Percentiles rank a stretch among this genome's conserved stretches.
These are phyloP conservation scores for Zaprionus africanus DNA, from an alignment of 1,140 invertebrate genomes.

Conservation along the genomic window DNA sequence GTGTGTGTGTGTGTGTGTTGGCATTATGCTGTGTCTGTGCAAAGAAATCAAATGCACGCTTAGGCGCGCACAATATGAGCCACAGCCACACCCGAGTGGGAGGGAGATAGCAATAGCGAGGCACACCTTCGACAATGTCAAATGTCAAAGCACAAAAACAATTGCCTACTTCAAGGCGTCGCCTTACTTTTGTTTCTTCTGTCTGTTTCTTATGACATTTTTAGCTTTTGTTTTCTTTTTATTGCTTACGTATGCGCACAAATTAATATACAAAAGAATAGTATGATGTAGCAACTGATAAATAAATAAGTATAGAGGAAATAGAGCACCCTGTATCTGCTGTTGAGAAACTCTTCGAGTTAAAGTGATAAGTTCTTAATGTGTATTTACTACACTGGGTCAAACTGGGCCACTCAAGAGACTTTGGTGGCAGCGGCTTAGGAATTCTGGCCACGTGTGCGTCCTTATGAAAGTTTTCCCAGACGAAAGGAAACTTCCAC, in stretches of 20 bases:
- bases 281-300: conserved; percentile 3
- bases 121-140: conserved; percentile 42
- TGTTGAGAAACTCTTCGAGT: background rate
- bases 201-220: conserved; percentile 66
- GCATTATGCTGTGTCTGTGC: conserved; percentile 25
- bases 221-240: conserved; percentile 47
- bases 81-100: conserved; percentile 9
- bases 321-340: background rate
- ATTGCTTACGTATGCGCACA: conserved; percentile 63
- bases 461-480: conserved; percentile 32
- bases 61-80: conserved; percentile 28
- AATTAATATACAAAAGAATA: conserved; percentile 13
- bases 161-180: conserved; percentile 67
- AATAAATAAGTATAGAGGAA: background rate
- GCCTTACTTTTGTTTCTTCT: conserved; percentile 5
- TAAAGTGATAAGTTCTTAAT: background rate
- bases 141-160: conserved; percentile 57
- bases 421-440: background rate
- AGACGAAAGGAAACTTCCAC: conserved; percentile 51
- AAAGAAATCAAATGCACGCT: conserved; percentile 61
- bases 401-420: background rate
- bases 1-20: conserved; percentile 4
- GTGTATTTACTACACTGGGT: conserved; percentile 17
- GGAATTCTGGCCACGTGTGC: conserved; percentile 15
- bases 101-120: background rate